Evolutionary conservation across 2,888 invertebrate genomes (phyloP).

Genomic region (Watsonalla cultraria): DNA sequence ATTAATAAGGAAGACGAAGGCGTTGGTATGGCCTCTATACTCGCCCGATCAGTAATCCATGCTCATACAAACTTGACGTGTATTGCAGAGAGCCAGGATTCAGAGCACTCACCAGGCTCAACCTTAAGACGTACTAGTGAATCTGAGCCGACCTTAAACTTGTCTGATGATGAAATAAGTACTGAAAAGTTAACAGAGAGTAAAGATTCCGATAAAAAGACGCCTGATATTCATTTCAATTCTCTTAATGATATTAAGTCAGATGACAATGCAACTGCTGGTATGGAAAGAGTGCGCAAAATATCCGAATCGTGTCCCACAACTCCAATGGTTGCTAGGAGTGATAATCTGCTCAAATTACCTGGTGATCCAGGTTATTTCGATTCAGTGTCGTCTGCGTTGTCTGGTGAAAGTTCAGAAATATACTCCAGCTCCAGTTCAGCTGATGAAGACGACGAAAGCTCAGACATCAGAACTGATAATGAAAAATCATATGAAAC

Average conservation of each 20-base stretch:
- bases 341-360: constrained; percentile 54
- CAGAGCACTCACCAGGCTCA: constrained; percentile 61
- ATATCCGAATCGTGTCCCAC: constrained; percentile 69
- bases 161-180: constrained; percentile 39
- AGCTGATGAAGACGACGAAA: constrained; percentile 64
- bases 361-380: constrained; percentile 58
- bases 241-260: constrained; percentile 59
- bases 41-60: constrained; percentile 82
- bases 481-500: constrained; percentile 70
- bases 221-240: constrained; percentile 57
- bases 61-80: constrained; percentile 78
- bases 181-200: constrained; percentile 14
- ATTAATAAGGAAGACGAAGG: constrained; percentile 66
- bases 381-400: constrained; percentile 62
- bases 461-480: constrained; percentile 69
- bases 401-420: constrained; percentile 69
- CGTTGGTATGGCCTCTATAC: constrained; percentile 81
- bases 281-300: constrained; percentile 36
- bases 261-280: constrained; percentile 22
- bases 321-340: constrained; percentile 55
- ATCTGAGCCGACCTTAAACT: constrained; percentile 54
- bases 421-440: constrained; percentile 60
- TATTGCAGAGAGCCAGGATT: constrained; percentile 77
- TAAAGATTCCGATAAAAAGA: constrained; percentile 18
- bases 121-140: constrained; percentile 62